Evolutionary conservation across 2,797 vertebrate species (phyloP).

Genomic region (Echeneis naucrates): DNA sequence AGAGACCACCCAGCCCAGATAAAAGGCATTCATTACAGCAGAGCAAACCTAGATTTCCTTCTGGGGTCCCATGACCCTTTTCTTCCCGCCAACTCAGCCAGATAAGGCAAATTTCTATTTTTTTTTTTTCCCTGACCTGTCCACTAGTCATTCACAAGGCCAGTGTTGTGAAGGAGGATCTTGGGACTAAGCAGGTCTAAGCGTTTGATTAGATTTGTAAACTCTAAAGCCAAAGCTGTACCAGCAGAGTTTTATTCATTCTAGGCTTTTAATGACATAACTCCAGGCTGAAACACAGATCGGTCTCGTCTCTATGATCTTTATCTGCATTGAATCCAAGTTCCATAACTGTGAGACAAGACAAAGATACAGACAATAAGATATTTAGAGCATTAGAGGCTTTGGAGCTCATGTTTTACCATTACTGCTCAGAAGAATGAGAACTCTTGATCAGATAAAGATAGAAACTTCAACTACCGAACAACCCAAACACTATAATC

Average conservation of each 20-base stretch:
- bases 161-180: conserved; percentile 40
- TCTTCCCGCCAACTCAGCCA: neutral
- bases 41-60: conserved; percentile 39
- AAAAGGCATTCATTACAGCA: conserved; percentile 42
- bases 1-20: conserved; percentile 27
- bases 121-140: conserved; percentile 10
- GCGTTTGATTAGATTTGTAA: conserved; percentile 50
- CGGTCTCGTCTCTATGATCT: neutral
- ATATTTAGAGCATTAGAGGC: too few relatives aligned
- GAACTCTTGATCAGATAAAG: too few relatives aligned
- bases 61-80: conserved; percentile 21
- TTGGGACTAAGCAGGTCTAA: conserved; percentile 15
- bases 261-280: conserved; percentile 24
- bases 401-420: too few relatives aligned
- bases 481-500: too few relatives aligned
- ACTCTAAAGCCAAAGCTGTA: conserved; percentile 32
- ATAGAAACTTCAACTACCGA: too few relatives aligned
- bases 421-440: too few relatives aligned
- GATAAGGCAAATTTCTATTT: conserved; percentile 25
- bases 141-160: conserved; percentile 1
- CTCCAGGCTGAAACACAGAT: neutral
- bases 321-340: neutral
- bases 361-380: too few relatives aligned
- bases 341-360: too few relatives aligned
- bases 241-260: conserved; percentile 32